Evolutionary conservation across 2,113 vertebrate species (phyloP).

Genomic region (Barnardius zonarius): DNA sequence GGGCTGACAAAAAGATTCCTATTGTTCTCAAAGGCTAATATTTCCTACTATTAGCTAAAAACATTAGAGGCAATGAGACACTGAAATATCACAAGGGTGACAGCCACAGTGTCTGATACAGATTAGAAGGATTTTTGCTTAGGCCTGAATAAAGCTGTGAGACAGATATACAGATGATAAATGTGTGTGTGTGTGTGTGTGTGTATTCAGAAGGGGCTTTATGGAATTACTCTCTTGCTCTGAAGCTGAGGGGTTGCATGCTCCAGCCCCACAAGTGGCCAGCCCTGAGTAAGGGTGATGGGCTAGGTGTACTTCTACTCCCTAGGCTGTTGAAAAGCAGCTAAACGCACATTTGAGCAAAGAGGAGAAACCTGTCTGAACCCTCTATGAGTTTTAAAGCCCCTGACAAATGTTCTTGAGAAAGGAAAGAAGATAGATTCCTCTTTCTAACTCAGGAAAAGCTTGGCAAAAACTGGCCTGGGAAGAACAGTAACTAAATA

Average conservation of each 20-base stretch:
- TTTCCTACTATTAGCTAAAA: background rate
- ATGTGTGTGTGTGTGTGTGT: background rate
- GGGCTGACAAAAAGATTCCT: background rate
- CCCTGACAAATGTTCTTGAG: background rate
- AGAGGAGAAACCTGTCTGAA: background rate
- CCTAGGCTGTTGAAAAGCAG: background rate
- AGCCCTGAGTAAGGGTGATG: background rate
- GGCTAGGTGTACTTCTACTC: background rate
- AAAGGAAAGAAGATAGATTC: background rate
- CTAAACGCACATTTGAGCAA: background rate
- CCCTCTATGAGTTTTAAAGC: background rate
- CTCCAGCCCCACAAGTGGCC: background rate
- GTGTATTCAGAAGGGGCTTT: background rate
- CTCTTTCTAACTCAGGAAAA: background rate
- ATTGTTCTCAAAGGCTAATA: background rate
- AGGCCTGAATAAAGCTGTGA: background rate
- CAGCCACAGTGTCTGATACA: background rate
- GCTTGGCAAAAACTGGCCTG: background rate
- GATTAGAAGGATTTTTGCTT: background rate
- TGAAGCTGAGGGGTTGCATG: background rate
- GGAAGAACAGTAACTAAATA: background rate
- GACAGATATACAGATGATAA: background rate
- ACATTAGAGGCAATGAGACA: background rate
- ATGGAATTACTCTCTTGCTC: background rate
- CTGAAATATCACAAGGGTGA: background rate